phyloP scores from a whole-genome alignment of 2,797 vertebrate genomes.

The Leptodactylus fallax region DNA sequence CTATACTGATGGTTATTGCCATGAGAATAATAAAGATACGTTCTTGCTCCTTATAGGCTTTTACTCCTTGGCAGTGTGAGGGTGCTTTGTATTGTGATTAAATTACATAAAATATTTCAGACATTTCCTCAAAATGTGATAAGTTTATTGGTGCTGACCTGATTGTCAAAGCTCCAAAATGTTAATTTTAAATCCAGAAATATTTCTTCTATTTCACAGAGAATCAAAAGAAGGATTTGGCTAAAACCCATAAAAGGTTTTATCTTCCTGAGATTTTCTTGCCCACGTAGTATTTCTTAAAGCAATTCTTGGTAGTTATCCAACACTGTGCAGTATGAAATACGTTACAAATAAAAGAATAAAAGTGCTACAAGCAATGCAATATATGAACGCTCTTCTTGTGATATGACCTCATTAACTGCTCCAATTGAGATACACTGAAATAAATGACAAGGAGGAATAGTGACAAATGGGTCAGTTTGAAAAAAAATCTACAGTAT shows the following conservation, averaged over 20 bases:
- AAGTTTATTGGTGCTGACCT: slow-evolving; percentile 38
- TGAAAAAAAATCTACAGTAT: background rate
- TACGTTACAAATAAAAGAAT: slow-evolving; percentile 24
- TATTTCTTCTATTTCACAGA: slow-evolving; percentile 29
- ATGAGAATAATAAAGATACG: background rate
- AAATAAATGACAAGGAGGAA: slow-evolving; percentile 33
- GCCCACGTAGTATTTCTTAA: slow-evolving; percentile 35
- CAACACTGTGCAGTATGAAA: slow-evolving; percentile 37
- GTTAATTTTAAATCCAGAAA: slow-evolving; percentile 43
- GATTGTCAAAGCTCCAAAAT: slow-evolving; percentile 48
- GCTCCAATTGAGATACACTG: slow-evolving; percentile 42
- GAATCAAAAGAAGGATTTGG: slow-evolving; percentile 37
- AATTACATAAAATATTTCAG: slow-evolving; percentile 8
- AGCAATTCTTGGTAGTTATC: slow-evolving; percentile 39
- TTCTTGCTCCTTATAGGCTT: background rate
- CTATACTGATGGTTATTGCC: background rate
- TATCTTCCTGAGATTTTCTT: slow-evolving; percentile 45
- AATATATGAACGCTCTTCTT: slow-evolving; percentile 17
- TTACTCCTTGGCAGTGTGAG: background rate
- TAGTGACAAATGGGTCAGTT: slow-evolving; percentile 41
- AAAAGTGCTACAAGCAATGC: slow-evolving; percentile 20
- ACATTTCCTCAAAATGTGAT: slow-evolving; percentile 13
- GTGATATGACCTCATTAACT: slow-evolving; percentile 45
- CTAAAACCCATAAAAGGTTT: slow-evolving; percentile 48
- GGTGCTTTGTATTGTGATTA: background rate